These are phyloP conservation scores for Hypanus sabinus DNA, from an alignment of 2,113 vertebrate genomes.

Conservation along the genomic window DNA sequence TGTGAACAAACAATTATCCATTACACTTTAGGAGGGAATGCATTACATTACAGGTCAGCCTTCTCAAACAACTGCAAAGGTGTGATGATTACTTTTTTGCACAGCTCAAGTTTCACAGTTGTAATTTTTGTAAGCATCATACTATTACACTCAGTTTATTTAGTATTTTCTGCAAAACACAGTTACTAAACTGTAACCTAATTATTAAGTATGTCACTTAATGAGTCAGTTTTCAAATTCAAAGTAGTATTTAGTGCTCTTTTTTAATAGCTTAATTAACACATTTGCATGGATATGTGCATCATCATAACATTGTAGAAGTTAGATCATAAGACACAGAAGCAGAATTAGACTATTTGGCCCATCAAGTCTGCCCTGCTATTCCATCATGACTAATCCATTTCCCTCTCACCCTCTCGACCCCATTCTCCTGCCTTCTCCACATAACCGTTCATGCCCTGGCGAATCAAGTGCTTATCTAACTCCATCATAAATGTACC, in stretches of 20 bases:
- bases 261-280: too few relatives aligned
- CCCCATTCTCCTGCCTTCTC: too few relatives aligned
- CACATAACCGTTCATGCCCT: too few relatives aligned
- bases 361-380: too few relatives aligned
- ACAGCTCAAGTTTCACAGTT: neutral
- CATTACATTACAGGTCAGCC: neutral
- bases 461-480: too few relatives aligned
- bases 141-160: neutral
- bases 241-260: neutral
- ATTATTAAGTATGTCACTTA: neutral
- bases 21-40: neutral
- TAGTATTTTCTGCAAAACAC: neutral
- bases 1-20: neutral
- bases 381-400: too few relatives aligned
- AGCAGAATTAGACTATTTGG: too few relatives aligned
- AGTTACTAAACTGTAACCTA: neutral
- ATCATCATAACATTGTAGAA: too few relatives aligned
- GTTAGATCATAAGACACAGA: too few relatives aligned
- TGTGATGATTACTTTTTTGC: neutral
- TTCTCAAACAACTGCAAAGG: neutral
- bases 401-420: too few relatives aligned
- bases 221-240: neutral
- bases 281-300: too few relatives aligned
- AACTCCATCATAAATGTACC: too few relatives aligned
- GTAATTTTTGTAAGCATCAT: neutral